phyloP scores from a whole-genome alignment of 2,113 vertebrate genomes.

The Mesitornis unicolor region DNA sequence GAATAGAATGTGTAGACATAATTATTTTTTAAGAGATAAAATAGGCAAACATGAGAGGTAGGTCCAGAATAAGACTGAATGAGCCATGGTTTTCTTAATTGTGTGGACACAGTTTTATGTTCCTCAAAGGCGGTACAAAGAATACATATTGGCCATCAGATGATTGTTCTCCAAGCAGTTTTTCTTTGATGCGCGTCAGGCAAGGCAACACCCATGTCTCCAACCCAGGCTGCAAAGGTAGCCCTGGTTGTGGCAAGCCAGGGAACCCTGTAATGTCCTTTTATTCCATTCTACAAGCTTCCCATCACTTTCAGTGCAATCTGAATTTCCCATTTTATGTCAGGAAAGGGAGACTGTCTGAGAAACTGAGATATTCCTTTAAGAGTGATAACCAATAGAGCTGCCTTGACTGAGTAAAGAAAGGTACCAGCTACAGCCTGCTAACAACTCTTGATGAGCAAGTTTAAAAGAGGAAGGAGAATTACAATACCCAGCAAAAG shows the following conservation, averaged over 20 bases:
- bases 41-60: not conserved
- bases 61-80: not conserved
- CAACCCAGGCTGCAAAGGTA: not conserved
- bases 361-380: not conserved
- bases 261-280: not conserved
- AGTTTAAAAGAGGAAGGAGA: not conserved
- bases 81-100: not conserved
- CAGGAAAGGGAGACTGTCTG: not conserved
- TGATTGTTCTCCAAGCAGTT: not conserved
- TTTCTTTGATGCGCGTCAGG: not conserved
- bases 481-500: not conserved
- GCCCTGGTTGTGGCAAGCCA: not conserved
- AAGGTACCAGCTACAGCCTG: not conserved
- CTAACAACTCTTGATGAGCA: not conserved
- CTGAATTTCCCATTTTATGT: not conserved
- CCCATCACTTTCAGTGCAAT: not conserved
- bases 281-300: not conserved
- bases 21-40: slow-evolving; percentile 8
- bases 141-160: not conserved
- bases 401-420: not conserved
- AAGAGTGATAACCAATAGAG: not conserved
- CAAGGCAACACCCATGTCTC: not conserved
- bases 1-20: not conserved
- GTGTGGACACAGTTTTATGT: not conserved
- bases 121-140: not conserved